phyloP scores from a whole-genome alignment of 2,113 vertebrate genomes.

The Zapus hudsonius region DNA sequence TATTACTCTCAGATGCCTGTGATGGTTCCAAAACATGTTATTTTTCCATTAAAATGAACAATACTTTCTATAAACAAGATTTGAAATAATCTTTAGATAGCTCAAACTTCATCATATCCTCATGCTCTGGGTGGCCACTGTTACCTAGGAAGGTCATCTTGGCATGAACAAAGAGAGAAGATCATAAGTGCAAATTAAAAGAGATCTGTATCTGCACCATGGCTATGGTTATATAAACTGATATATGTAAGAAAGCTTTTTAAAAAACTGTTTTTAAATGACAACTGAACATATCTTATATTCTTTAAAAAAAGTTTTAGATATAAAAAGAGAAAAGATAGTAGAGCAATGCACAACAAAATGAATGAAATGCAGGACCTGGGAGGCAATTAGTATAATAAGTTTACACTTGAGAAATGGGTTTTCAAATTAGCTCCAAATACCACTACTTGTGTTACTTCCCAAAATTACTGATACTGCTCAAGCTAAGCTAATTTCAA shows the following conservation, averaged over 20 bases:
- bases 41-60: background rate
- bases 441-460: background rate
- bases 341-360: background rate
- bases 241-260: background rate
- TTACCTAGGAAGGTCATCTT: background rate
- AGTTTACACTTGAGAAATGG: background rate
- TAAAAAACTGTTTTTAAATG: background rate
- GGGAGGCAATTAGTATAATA: background rate
- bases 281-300: background rate
- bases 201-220: fast-evolving
- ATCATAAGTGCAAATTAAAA: background rate
- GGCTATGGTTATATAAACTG: background rate
- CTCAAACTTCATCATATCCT: background rate
- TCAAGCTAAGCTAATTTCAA: background rate
- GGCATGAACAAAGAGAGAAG: background rate
- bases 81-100: conserved; percentile 44
- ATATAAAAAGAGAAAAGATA: background rate
- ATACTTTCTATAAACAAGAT: background rate
- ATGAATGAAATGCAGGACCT: too few relatives aligned
- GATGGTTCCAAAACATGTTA: background rate
- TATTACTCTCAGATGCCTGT: background rate
- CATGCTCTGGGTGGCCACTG: background rate
- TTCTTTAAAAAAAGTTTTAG: background rate
- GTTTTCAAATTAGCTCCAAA: background rate
- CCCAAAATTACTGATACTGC: background rate